A percentile compares a stretch with the other conserved stretches of the same genome.
These are phyloP conservation scores for Drosophila grimshawi DNA, from an alignment of 1,140 invertebrate species.

Conservation along the genomic window DNA sequence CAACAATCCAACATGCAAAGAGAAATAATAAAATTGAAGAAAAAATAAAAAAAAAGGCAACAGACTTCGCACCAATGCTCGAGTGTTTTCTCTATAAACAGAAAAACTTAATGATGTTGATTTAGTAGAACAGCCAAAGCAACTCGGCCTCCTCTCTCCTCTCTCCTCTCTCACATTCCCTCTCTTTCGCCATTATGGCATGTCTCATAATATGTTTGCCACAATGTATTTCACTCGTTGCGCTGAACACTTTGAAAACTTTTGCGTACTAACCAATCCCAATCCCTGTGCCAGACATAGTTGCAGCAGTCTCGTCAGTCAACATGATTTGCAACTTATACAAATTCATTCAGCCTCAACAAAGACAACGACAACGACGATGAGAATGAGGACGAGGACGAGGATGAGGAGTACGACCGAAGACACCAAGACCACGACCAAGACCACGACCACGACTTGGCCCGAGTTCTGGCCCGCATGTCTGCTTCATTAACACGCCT, in stretches of 20 bases:
- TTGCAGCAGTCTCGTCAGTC: constrained; percentile 55
- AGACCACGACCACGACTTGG: constrained; percentile 40
- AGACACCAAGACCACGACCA: constrained; percentile 23
- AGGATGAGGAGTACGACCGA: constrained; percentile 6
- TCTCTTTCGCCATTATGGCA: constrained; percentile 26
- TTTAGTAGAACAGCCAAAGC: constrained; percentile 68
- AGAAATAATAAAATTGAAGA: constrained; percentile 31
- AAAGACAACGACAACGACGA: constrained; percentile 5
- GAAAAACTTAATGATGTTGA: constrained; percentile 83
- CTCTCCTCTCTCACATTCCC: not conserved
- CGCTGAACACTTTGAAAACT: constrained; percentile 70
- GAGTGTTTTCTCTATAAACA: constrained; percentile 83
- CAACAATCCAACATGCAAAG: constrained; percentile 49
- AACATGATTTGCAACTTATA: constrained; percentile 81
- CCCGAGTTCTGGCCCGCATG: constrained; percentile 66
- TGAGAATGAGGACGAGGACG: constrained; percentile 11
- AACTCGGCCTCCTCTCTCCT: constrained; percentile 17
- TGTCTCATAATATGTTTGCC: constrained; percentile 69
- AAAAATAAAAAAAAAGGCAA: not conserved
- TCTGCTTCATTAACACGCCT: constrained; percentile 82
- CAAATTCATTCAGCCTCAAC: constrained; percentile 72
- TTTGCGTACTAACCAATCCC: constrained; percentile 11
- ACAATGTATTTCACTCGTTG: constrained; percentile 64
- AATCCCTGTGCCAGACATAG: constrained; percentile 10
- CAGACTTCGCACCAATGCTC: constrained; percentile 65